Conservation (phyloP, 1,140 invertebrate species). For the Aphelenchoides fujianensis region DNA sequence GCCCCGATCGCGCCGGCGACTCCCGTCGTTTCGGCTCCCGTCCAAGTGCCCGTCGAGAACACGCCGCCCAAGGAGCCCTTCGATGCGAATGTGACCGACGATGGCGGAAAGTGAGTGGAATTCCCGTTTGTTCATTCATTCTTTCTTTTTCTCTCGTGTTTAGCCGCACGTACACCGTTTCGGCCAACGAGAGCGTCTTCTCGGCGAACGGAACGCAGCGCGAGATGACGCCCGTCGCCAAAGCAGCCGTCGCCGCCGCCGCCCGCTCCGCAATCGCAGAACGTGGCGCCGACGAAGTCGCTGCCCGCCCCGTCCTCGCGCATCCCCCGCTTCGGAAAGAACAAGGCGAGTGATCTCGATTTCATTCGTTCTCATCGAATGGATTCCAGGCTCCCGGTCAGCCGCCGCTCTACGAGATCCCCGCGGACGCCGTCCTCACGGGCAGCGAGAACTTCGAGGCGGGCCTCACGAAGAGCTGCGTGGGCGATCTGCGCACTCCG, state of each 20-base stretch:
- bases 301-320: constrained; percentile 7
- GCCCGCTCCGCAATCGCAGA: too few relatives aligned
- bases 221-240: background rate
- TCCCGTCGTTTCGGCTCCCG: too few relatives aligned
- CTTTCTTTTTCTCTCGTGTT: background rate
- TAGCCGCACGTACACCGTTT: background rate
- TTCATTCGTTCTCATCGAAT: background rate
- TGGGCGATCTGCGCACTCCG: background rate
- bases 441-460: constrained; percentile 5
- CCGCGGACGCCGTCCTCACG: background rate
- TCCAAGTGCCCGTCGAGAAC: too few relatives aligned
- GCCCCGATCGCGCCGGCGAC: too few relatives aligned
- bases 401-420: background rate
- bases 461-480: background rate
- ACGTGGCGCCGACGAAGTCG: constrained; percentile 1
- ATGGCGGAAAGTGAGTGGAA: background rate
- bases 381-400: constrained; percentile 8
- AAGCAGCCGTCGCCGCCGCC: background rate
- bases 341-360: background rate
- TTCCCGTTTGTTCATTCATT: too few relatives aligned
- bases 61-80: too few relatives aligned
- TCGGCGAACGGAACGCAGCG: background rate
- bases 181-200: background rate
- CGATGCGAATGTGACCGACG: background rate
- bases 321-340: constrained; percentile 14